phyloP scores from a whole-genome alignment of 2,888 invertebrate genomes.

The Himalopsyche kuldschensis region DNA sequence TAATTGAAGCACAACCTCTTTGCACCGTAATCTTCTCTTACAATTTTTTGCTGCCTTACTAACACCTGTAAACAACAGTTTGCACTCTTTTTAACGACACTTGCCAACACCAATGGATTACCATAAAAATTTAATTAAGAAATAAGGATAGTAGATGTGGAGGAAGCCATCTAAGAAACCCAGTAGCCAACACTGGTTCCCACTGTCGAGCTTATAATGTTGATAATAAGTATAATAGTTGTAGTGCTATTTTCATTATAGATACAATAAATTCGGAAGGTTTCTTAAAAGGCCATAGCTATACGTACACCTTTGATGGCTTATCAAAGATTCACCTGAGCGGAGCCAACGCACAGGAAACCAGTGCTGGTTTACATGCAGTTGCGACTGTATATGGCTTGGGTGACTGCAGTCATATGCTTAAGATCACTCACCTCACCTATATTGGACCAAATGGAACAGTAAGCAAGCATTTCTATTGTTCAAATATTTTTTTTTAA shows the following conservation, averaged over 20 bases:
- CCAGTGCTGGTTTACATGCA: neutral
- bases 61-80: too few relatives aligned
- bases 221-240: too few relatives aligned
- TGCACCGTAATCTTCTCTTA: too few relatives aligned
- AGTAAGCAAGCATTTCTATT: neutral
- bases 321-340: neutral
- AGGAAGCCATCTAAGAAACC: too few relatives aligned
- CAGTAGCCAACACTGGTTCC: too few relatives aligned
- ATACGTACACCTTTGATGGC: neutral
- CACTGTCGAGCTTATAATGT: too few relatives aligned
- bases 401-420: neutral
- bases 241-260: neutral
- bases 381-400: neutral
- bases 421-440: neutral
- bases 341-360: neutral
- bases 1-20: too few relatives aligned
- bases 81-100: too few relatives aligned
- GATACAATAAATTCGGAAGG: neutral
- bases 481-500: neutral
- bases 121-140: too few relatives aligned
- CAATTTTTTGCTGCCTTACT: too few relatives aligned
- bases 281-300: neutral
- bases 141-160: too few relatives aligned
- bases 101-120: too few relatives aligned
- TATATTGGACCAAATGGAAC: neutral